A percentile compares a stretch with the other conserved stretches of the same genome.
These are phyloP conservation scores for Cetonia aurata DNA, from an alignment of 2,888 invertebrate genomes.

Conservation along the genomic window DNA sequence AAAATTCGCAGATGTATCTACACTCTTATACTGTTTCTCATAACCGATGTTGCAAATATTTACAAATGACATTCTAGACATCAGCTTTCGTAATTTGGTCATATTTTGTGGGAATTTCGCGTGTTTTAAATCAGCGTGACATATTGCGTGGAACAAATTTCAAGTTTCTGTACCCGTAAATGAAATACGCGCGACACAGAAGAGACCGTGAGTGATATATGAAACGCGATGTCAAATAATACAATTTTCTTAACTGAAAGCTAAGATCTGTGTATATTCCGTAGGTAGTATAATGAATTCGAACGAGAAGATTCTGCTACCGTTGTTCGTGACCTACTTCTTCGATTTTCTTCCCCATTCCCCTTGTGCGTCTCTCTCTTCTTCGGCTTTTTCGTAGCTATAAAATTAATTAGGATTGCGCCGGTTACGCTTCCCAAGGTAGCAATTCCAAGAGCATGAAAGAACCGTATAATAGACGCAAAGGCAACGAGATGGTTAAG, in stretches of 20 bases:
- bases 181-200: too few relatives aligned
- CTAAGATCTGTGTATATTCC: slow-evolving; percentile 5
- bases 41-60: too few relatives aligned
- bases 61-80: too few relatives aligned
- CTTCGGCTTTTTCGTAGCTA: slow-evolving; percentile 47
- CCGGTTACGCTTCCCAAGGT: slow-evolving; percentile 49
- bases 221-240: slow-evolving; percentile 12
- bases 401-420: slow-evolving; percentile 52
- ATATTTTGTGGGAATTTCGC: too few relatives aligned
- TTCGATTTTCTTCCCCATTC: slow-evolving; percentile 15
- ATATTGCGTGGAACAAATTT: too few relatives aligned
- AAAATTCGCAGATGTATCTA: too few relatives aligned
- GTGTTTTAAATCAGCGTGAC: too few relatives aligned
- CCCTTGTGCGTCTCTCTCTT: slow-evolving; percentile 16
- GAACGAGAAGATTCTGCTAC: slow-evolving; percentile 14
- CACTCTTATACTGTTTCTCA: too few relatives aligned
- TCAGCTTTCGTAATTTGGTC: too few relatives aligned
- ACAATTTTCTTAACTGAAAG: background rate
- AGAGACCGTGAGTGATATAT: too few relatives aligned
- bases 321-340: slow-evolving; percentile 31
- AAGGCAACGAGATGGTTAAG: slow-evolving; percentile 31
- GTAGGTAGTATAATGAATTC: slow-evolving; percentile 28
- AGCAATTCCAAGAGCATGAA: slow-evolving; percentile 49
- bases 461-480: slow-evolving; percentile 39
- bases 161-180: too few relatives aligned